A percentile compares a stretch with the other conserved stretches of the same genome.
phyloP scores from a whole-genome alignment of 1,140 invertebrate genomes.

The Cataglyphis hispanica region DNA sequence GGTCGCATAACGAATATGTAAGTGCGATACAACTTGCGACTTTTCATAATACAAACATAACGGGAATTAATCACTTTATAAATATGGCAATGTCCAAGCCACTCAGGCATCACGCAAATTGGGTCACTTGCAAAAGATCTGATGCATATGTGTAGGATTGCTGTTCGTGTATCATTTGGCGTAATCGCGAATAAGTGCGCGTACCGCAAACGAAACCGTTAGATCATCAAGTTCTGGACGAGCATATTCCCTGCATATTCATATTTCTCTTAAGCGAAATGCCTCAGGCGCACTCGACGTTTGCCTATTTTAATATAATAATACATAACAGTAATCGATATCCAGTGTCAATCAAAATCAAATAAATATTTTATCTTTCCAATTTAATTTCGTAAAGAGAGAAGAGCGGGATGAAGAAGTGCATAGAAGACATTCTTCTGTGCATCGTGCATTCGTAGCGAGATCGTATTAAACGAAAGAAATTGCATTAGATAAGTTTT shows the following conservation, averaged over 20 bases:
- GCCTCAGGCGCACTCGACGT: neutral
- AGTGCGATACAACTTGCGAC: neutral
- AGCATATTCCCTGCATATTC: conserved; percentile 42
- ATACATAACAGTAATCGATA: neutral
- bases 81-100: conserved; percentile 21
- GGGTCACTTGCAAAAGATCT: conserved; percentile 5
- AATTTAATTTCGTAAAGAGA: neutral
- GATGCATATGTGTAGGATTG: conserved; percentile 17
- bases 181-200: neutral
- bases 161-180: conserved; percentile 23
- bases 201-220: conserved; percentile 54
- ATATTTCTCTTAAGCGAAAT: conserved; percentile 6
- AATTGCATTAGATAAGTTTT: neutral
- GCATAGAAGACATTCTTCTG: neutral
- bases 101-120: conserved; percentile 45
- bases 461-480: neutral
- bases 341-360: neutral
- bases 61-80: conserved; percentile 50
- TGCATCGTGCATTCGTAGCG: neutral
- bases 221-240: conserved; percentile 38
- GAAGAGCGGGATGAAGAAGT: too few species aligned
- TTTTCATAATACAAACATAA: conserved; percentile 28
- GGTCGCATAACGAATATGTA: conserved; percentile 9
- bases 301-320: conserved; percentile 7
- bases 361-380: neutral